These are phyloP conservation scores for Holothuria scabra DNA, from an alignment of 53 echinoderm and acorn worm species.

Conservation along the genomic window DNA sequence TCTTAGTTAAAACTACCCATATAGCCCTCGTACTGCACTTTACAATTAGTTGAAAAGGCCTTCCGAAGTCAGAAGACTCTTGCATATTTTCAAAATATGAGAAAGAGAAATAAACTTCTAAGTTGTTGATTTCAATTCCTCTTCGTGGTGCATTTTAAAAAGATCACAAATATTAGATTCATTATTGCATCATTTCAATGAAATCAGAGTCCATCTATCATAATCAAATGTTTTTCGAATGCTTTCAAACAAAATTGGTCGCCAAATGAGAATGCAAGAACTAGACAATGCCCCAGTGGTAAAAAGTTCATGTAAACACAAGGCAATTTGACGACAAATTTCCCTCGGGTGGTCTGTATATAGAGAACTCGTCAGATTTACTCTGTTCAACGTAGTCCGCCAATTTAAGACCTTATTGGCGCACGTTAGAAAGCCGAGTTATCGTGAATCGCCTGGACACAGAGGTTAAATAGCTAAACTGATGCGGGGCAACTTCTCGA, in stretches of 20 bases:
- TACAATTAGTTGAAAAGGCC: too few relatives aligned
- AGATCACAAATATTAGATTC: slow-evolving; percentile 29
- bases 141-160: neutral
- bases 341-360: slow-evolving; percentile 36
- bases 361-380: neutral
- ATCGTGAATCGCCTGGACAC: slow-evolving; percentile 11
- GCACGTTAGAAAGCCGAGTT: slow-evolving; percentile 7
- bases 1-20: too few relatives aligned
- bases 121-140: slow-evolving; percentile 26
- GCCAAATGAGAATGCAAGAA: slow-evolving; percentile 5
- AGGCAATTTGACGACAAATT: slow-evolving; percentile 40
- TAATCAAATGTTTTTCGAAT: slow-evolving; percentile 20
- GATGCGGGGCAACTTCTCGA: slow-evolving; percentile 18
- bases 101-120: neutral
- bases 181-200: slow-evolving; percentile 30
- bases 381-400: slow-evolving; percentile 19
- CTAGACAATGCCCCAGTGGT: slow-evolving; percentile 32
- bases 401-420: slow-evolving; percentile 34
- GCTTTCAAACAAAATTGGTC: neutral
- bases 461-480: slow-evolving; percentile 42
- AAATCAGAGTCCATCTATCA: slow-evolving; percentile 14
- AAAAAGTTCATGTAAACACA: slow-evolving; percentile 49
- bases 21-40: too few relatives aligned
- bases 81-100: neutral
- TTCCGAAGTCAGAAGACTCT: too few relatives aligned